Evolutionary conservation across 1,140 invertebrate genomes (phyloP).

Genomic region (Drosophila quadrilineata): DNA sequence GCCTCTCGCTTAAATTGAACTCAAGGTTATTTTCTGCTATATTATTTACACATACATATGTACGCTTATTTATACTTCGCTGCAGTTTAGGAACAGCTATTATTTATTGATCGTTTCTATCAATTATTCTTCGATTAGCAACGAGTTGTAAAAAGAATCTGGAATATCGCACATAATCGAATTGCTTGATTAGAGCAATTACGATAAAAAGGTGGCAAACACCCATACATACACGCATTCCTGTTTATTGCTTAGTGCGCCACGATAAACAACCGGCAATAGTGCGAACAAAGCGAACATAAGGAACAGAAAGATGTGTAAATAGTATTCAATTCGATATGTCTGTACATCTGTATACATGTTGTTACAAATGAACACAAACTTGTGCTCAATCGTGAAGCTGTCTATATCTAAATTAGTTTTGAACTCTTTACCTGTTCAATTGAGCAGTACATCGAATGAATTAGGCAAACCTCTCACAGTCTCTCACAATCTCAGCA

Average conservation of each 20-base stretch:
- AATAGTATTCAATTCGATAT: too few relatives aligned
- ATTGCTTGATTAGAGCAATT: conserved; percentile 58
- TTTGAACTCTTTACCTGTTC: conserved; percentile 20
- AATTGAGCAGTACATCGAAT: neutral
- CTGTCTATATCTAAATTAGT: conserved; percentile 28
- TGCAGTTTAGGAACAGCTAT: too few relatives aligned
- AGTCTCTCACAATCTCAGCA: neutral
- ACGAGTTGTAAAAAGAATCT: conserved; percentile 21
- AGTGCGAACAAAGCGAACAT: conserved; percentile 21
- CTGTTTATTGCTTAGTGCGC: neutral
- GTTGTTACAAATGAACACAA: neutral
- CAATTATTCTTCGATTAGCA: conserved; percentile 49
- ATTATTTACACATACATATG: too few relatives aligned
- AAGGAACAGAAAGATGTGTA: conserved; percentile 8
- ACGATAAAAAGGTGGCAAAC: conserved; percentile 62
- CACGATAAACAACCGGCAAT: conserved; percentile 11
- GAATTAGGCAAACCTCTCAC: neutral
- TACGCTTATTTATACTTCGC: too few relatives aligned
- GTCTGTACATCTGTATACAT: neutral
- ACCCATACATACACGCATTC: conserved; percentile 27
- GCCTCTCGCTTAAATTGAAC: too few relatives aligned
- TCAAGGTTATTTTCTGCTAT: too few relatives aligned
- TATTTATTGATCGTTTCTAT: too few relatives aligned
- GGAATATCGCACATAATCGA: conserved; percentile 27
- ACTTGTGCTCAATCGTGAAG: conserved; percentile 1